Percentiles rank a stretch among this genome's conserved stretches.
Evolutionary conservation across 1,140 invertebrate species (phyloP).

Genomic region (Whitmania pigra): DNA sequence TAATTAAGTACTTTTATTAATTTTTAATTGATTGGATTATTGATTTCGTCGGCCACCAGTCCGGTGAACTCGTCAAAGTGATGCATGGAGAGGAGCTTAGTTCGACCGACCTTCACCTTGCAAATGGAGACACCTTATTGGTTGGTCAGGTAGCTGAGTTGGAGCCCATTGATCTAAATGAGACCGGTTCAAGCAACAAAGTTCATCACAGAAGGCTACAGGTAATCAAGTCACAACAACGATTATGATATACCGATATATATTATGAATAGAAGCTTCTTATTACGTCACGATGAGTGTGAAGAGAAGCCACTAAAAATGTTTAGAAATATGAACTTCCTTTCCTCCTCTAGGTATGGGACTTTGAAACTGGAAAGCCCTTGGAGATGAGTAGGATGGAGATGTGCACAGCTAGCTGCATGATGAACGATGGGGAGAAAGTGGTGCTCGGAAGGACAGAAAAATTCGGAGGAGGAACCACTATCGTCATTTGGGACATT

Average conservation of each 20-base stretch:
- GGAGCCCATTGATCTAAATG: conserved; percentile 29
- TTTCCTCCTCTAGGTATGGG: conserved; percentile 36
- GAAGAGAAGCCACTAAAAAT: too few relatives aligned
- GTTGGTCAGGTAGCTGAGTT: conserved; percentile 39
- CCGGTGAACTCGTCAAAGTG: conserved; percentile 37
- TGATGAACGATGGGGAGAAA: conserved; percentile 37
- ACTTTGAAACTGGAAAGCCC: conserved; percentile 38
- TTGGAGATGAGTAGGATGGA: conserved; percentile 36
- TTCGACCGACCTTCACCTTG: conserved; percentile 40
- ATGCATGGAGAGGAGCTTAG: conserved; percentile 40
- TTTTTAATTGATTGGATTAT: neutral
- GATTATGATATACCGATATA: neutral
- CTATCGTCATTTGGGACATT: conserved; percentile 39
- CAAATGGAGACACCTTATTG: conserved; percentile 36
- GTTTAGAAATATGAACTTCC: neutral
- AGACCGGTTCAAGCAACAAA: conserved; percentile 30
- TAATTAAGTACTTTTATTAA: neutral
- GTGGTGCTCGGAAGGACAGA: conserved; percentile 38
- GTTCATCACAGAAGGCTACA: conserved; percentile 38
- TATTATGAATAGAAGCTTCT: too few relatives aligned
- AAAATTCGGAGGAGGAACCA: conserved; percentile 37
- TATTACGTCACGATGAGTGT: too few relatives aligned
- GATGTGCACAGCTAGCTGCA: conserved; percentile 37
- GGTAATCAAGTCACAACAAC: conserved; percentile 26
- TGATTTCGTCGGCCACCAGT: conserved; percentile 27